A percentile compares a stretch with the other conserved stretches of the same genome.
These are phyloP conservation scores for Mergus octosetaceus DNA, from an alignment of 2,797 vertebrate genomes.

Conservation along the genomic window DNA sequence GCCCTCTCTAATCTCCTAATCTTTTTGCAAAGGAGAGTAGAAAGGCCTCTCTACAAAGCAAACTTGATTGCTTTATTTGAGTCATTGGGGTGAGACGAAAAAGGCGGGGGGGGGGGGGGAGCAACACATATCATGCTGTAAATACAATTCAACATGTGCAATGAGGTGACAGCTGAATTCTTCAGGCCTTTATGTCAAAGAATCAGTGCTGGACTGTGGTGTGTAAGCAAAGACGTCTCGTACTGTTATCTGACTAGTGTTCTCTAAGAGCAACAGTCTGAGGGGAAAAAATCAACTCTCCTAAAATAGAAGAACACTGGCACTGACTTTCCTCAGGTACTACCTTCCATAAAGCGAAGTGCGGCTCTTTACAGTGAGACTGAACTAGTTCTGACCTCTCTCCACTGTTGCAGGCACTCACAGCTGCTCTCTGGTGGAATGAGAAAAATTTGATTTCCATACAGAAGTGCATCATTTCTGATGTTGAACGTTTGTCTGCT, in stretches of 20 bases:
- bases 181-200: constrained; percentile 6
- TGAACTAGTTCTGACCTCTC: not conserved
- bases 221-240: not conserved
- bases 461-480: not conserved
- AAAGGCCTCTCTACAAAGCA: constrained; percentile 7
- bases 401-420: not conserved
- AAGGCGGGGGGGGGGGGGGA: not conserved
- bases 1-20: constrained; percentile 8
- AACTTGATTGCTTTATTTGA: constrained; percentile 15
- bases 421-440: constrained; percentile 21
- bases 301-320: not conserved
- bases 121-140: not conserved
- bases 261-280: not conserved
- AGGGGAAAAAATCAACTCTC: not conserved
- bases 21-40: constrained; percentile 6
- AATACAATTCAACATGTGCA: constrained; percentile 32
- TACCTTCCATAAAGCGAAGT: not conserved
- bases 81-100: not conserved
- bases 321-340: not conserved
- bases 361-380: not conserved
- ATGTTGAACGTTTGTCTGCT: not conserved
- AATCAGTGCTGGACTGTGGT: not conserved
- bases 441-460: not conserved
- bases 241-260: not conserved
- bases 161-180: constrained; percentile 35